Evolutionary conservation across 2,888 invertebrate genomes (phyloP), one percentile per base, ranked within the genome.

Genomic region (Pteria penguin): DNA sequence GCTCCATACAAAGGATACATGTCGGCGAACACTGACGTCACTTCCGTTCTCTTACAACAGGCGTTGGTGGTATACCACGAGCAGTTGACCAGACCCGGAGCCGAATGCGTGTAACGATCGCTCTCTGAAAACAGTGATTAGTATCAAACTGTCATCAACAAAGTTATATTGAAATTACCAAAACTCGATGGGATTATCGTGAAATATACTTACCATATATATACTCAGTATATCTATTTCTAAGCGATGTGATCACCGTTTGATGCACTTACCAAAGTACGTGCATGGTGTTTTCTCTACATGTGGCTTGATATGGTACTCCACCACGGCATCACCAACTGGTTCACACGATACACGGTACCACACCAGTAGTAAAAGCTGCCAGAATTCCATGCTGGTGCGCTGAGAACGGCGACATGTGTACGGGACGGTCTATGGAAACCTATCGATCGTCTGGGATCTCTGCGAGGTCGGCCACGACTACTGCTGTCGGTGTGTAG

Each of bases 31-130:
- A 92, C 92, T 3, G 92, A 91, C 0, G 91, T 92, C n/a, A 90
- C 90, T 79, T 92, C 92, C 11, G 92, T 92, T 8, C 91, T 82
- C 72, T 91, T 91, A 81, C 92, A 92, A 78, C 92, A 92, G 1
- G 92, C 86, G 36, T 90, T 88, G 3, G 79, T 65, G 8, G 89
- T 81, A 78, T 91, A 92, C 92, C 92, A 92, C 0, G 92, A 87
- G 80, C 92, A 92, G 83, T 92, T 92, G 3, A 92, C 88, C 32
- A 92, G 82, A 29, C 91, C 91, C 26, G 82, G 82, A 70, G 91
- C 87, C 18, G 83, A 79, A 22, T 81, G 72, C 0, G 91, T 88
- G 63, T 79, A 78, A 11, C 92, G 80, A 24, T 82, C 79, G 18
- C 80, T 83, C 65, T 88, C 91, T 91, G 78, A 11, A 75, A 80